Conservation (phyloP, 2,888 invertebrate genomes). For the Yponomeuta evonymella region DNA sequence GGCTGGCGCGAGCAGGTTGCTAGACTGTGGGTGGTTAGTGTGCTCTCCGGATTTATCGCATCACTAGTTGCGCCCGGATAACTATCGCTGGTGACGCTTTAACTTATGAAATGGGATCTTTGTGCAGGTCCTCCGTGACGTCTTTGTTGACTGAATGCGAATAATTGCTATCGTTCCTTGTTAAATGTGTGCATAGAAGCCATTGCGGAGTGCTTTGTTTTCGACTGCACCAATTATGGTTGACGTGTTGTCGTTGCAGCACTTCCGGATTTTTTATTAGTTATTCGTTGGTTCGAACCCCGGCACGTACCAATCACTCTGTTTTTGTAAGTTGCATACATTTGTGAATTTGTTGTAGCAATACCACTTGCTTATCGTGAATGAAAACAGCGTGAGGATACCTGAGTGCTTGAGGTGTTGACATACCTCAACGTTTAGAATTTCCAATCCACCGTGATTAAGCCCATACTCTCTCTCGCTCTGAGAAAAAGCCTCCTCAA, state of each 20-base stretch:
- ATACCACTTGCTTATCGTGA: no score
- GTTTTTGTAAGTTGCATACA: no score
- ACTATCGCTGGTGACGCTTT: conserved; percentile 58
- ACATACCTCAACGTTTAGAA: no score
- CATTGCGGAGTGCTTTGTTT: background rate
- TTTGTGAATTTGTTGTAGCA: no score
- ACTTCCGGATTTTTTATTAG: background rate
- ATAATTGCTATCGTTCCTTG: conserved; percentile 50
- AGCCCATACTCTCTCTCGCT: no score
- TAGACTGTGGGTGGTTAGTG: conserved; percentile 49
- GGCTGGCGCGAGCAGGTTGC: conserved; percentile 40
- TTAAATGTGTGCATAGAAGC: background rate
- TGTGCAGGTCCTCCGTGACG: conserved; percentile 41
- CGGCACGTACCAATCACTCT: background rate
- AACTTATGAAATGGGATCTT: conserved; percentile 67
- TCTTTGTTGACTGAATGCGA: conserved; percentile 62
- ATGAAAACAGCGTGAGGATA: no score
- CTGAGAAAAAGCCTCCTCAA: no score
- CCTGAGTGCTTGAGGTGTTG: no score
- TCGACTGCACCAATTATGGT: background rate
- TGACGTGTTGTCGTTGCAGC: background rate
- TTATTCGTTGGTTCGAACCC: background rate
- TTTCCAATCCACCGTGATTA: no score
- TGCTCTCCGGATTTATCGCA: conserved; percentile 63
- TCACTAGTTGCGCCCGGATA: conserved; percentile 66